These are phyloP conservation scores for Microcebus ravelobensis DNA, from an alignment of 2,113 vertebrate species.

Conservation along the genomic window DNA sequence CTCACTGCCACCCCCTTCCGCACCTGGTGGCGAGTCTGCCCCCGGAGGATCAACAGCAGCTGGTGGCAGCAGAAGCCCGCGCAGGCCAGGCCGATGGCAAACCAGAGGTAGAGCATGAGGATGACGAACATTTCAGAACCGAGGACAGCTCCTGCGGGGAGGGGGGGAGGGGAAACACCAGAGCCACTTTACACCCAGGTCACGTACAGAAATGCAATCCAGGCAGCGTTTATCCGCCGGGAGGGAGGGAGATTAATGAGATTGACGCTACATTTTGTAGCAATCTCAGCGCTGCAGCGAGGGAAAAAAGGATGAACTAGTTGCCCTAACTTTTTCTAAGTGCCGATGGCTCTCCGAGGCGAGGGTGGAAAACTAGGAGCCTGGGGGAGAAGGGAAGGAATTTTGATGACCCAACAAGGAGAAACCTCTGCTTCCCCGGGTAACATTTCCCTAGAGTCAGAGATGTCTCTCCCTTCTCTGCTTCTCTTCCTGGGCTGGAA, in stretches of 20 bases:
- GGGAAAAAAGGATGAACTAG: not conserved
- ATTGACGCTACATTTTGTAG: conserved; percentile 22
- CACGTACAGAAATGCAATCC: not conserved
- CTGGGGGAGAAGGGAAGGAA: not conserved
- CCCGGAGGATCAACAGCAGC: conserved; percentile 94
- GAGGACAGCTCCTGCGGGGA: conserved; percentile 90
- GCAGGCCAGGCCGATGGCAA: conserved; percentile 96
- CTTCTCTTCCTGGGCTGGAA: not conserved
- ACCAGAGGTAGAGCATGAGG: conserved; percentile 99
- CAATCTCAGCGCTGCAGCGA: not conserved
- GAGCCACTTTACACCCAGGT: conserved; percentile 56
- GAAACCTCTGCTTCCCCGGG: not conserved
- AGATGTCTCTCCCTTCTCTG: not conserved
- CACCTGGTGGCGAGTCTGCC: conserved; percentile 95
- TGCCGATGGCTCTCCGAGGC: not conserved
- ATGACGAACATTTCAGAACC: conserved; percentile 97
- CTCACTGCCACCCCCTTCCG: conserved; percentile 89
- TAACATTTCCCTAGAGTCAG: not conserved
- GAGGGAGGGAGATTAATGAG: not conserved
- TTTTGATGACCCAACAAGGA: not conserved
- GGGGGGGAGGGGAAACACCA: not conserved
- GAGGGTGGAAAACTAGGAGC: not conserved
- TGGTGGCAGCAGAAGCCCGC: conserved; percentile 98
- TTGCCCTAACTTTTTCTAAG: conserved; percentile 45
- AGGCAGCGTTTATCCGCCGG: not conserved